Evolutionary conservation across 2,888 invertebrate species (phyloP).

Genomic region (Hermodice carunculata): DNA sequence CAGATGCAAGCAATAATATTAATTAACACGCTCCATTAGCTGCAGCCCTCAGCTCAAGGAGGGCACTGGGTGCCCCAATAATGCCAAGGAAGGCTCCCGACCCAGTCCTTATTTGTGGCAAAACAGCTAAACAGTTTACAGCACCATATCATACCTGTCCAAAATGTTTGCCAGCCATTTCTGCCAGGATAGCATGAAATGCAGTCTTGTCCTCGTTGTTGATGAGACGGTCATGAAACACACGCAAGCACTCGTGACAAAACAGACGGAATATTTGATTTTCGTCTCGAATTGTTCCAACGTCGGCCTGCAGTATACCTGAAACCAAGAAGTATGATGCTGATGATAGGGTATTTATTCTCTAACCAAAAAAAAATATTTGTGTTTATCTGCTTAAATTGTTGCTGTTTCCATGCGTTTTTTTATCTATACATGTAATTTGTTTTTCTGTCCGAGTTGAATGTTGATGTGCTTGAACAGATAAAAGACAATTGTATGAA

Average conservation of each 20-base stretch:
- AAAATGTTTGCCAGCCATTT: slow-evolving; percentile 69
- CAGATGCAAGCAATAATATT: too few species aligned
- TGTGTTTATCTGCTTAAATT: too few species aligned
- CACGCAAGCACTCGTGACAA: slow-evolving; percentile 68
- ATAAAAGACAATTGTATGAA: too few species aligned
- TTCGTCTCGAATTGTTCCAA: slow-evolving; percentile 67
- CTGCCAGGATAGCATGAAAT: slow-evolving; percentile 67
- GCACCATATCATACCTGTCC: slow-evolving; percentile 55
- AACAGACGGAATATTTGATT: slow-evolving; percentile 68
- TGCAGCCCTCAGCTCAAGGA: too few species aligned
- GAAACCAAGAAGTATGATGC: slow-evolving; percentile 13
- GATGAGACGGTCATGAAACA: slow-evolving; percentile 70
- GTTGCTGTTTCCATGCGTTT: too few species aligned
- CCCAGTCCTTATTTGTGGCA: too few species aligned
- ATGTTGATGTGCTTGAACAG: too few species aligned
- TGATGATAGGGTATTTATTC: too few species aligned
- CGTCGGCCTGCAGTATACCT: slow-evolving; percentile 83
- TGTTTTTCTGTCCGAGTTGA: too few species aligned
- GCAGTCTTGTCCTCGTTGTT: slow-evolving; percentile 68
- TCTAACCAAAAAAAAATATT: too few species aligned
- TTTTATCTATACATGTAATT: too few species aligned
- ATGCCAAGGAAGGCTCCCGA: neutral
- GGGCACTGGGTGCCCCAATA: neutral
- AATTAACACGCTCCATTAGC: too few species aligned
- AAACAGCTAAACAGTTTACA: neutral